phyloP scores from a whole-genome alignment of 1,140 invertebrate species.

The Solenopsis invicta region DNA sequence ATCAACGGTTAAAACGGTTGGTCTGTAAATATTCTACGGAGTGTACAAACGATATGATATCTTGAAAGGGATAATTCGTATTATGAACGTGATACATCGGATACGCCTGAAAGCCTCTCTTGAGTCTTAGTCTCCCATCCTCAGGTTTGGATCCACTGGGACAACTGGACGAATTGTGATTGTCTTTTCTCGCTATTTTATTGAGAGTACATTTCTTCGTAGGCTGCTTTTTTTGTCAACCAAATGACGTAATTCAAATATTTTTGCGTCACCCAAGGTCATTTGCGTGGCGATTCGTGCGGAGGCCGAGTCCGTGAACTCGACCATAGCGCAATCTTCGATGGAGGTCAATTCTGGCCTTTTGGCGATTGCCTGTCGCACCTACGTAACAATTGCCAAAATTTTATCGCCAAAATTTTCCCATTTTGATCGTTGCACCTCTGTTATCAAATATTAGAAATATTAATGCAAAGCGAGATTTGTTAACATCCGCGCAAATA shows the following conservation, averaged over 20 bases:
- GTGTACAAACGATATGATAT: slow-evolving; percentile 61
- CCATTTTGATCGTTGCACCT: background rate
- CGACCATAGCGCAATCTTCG: slow-evolving; percentile 95
- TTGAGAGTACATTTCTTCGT: slow-evolving; percentile 81
- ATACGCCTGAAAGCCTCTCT: slow-evolving; percentile 74
- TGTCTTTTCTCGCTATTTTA: slow-evolving; percentile 80
- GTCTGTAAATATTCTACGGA: background rate
- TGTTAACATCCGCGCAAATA: background rate
- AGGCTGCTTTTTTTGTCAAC: slow-evolving; percentile 82
- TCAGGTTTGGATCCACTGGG: slow-evolving; percentile 91
- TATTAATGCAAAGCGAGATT: background rate
- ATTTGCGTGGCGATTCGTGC: slow-evolving; percentile 93
- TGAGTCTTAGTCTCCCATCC: slow-evolving; percentile 82
- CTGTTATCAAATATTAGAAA: background rate
- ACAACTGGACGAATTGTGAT: slow-evolving; percentile 88
- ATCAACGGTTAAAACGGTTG: too few species aligned
- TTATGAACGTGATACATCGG: slow-evolving; percentile 79
- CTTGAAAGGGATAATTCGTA: slow-evolving; percentile 78
- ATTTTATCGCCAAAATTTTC: slow-evolving; percentile 31
- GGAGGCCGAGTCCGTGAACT: slow-evolving; percentile 95
- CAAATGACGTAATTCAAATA: slow-evolving; percentile 87
- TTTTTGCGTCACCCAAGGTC: slow-evolving; percentile 80
- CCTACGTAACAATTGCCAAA: slow-evolving; percentile 66
- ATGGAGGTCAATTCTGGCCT: slow-evolving; percentile 93
- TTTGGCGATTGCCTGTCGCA: slow-evolving; percentile 95